Conservation (phyloP, 2,113 vertebrate species). For the Ageneiosus marmoratus region DNA sequence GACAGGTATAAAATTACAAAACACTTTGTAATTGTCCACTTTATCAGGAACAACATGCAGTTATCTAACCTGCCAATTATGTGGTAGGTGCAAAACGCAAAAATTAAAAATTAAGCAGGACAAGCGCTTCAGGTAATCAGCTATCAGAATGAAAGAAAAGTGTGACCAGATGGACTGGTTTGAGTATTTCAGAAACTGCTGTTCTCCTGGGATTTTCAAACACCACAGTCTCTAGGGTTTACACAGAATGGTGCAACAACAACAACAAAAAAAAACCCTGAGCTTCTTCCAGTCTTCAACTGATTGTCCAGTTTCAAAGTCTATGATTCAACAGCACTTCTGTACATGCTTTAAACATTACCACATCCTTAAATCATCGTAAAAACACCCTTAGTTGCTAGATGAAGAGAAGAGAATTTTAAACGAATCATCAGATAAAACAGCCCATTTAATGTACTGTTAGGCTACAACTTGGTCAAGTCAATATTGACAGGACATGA, state of each 20-base stretch:
- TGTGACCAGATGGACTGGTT: neutral
- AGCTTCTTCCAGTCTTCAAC: too few relatives aligned
- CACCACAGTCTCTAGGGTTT: neutral
- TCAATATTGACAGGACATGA: conserved; percentile 39
- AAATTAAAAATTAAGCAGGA: neutral
- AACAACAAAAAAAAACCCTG: neutral
- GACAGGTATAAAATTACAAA: too few relatives aligned
- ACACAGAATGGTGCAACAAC: neutral
- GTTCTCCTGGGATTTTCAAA: neutral
- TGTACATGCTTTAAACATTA: neutral
- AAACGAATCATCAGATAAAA: neutral
- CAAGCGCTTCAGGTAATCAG: neutral
- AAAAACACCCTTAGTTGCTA: neutral
- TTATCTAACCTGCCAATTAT: too few relatives aligned
- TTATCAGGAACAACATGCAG: too few relatives aligned
- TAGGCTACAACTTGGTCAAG: conserved; percentile 4
- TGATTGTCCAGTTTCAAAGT: too few relatives aligned
- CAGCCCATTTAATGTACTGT: neutral
- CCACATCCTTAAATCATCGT: neutral
- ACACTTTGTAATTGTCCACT: too few relatives aligned
- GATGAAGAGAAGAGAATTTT: neutral
- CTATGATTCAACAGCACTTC: neutral
- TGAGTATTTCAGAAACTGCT: neutral
- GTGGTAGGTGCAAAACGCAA: neutral
- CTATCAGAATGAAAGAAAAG: neutral